Percentiles rank a stretch among this genome's conserved stretches.
Evolutionary conservation across 2,888 invertebrate species (phyloP).

Genomic region (Drosophila lacicola): DNA sequence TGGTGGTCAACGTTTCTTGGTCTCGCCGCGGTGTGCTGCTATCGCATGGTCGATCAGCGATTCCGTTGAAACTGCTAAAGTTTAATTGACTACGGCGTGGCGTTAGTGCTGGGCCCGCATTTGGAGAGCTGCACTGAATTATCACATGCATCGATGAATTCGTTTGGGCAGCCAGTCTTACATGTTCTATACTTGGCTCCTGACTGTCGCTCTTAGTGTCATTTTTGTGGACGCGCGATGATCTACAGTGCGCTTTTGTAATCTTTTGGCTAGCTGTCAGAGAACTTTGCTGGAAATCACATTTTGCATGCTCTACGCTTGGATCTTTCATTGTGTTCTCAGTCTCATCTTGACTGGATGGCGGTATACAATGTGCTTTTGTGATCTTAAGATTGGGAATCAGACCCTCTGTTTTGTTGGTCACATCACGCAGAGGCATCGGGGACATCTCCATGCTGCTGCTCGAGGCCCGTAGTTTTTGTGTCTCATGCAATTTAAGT

Average conservation of each 20-base stretch:
- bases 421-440: slow-evolving; percentile 29
- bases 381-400: not conserved
- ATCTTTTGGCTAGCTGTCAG: not conserved
- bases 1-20: not conserved
- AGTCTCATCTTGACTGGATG: no score
- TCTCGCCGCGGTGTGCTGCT: slow-evolving; percentile 33
- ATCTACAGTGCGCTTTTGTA: not conserved
- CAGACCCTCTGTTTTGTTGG: slow-evolving; percentile 1
- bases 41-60: slow-evolving; percentile 6
- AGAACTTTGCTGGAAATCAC: not conserved
- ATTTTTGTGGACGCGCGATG: not conserved
- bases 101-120: not conserved
- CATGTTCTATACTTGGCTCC: slow-evolving; percentile 21
- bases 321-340: not conserved
- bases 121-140: not conserved
- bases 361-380: not conserved
- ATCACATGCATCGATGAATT: slow-evolving; percentile 1
- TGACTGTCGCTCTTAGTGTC: not conserved
- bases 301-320: not conserved
- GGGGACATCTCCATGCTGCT: not conserved
- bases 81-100: slow-evolving; percentile 25
- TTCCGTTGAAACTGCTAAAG: slow-evolving; percentile 34
- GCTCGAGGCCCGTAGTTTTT: not conserved
- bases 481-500: slow-evolving; percentile 4
- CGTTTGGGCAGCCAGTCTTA: not conserved